These are phyloP conservation scores for Clarias platycephalus DNA, from an alignment of 2,797 vertebrate genomes.

Conservation along the genomic window DNA sequence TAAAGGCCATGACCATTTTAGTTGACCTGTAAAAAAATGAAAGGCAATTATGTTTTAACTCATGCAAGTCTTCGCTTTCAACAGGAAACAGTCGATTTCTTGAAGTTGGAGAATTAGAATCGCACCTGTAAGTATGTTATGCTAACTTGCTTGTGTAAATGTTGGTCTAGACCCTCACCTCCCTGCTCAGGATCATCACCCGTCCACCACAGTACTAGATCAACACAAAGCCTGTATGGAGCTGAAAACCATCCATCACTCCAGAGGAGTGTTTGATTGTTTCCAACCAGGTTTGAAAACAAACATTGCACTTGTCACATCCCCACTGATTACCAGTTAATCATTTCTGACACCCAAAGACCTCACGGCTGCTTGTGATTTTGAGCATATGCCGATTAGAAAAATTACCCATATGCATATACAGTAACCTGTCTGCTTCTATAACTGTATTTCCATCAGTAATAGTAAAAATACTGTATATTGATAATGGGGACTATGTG, in stretches of 20 bases:
- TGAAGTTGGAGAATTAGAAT: constrained; percentile 50
- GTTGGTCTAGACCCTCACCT: constrained; percentile 37
- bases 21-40: constrained; percentile 57
- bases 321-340: constrained; percentile 45
- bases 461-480: background rate
- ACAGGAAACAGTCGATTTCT: constrained; percentile 59
- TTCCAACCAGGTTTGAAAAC: constrained; percentile 46
- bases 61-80: constrained; percentile 45
- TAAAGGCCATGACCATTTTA: constrained; percentile 35
- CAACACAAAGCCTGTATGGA: constrained; percentile 14
- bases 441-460: background rate
- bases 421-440: background rate
- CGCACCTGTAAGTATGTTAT: constrained; percentile 52
- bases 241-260: constrained; percentile 40
- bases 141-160: constrained; percentile 53
- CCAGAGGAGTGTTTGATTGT: constrained; percentile 20
- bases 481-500: background rate
- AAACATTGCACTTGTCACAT: constrained; percentile 45
- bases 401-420: background rate
- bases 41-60: constrained; percentile 56
- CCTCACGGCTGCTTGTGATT: background rate
- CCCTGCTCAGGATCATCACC: constrained; percentile 18
- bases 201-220: constrained; percentile 21
- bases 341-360: constrained; percentile 45
- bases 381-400: background rate